Evolutionary conservation across 2,113 vertebrate species (phyloP), one percentile per base, ranked within the genome.

Genomic region (Embiotoca jacksoni): DNA sequence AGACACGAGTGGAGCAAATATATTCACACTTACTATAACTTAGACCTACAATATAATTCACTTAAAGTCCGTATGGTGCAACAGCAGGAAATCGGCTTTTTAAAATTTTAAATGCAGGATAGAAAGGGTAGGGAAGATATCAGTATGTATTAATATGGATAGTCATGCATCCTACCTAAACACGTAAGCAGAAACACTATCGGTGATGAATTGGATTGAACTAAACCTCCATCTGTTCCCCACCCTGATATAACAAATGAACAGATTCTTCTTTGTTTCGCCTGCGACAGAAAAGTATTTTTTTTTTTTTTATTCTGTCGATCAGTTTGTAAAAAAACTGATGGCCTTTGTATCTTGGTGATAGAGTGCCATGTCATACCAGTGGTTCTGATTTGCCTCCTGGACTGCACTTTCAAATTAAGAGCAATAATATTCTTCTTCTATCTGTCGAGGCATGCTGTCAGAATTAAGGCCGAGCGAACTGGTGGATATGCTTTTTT

Each of bases 301-400:
- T n/a, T n/a, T n/a, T n/a, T n/a, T n/a, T n/a, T n/a, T n/a, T n/a
- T n/a, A n/a, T n/a, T n/a, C 0, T 36, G 15, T 33, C 53, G 2
- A 37, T 63, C 31, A 30, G 3, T 52, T 52, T 52, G 7, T 7
- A 14, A 30, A 11, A 36, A 10, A 47, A 5, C 33, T 58, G 50
- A 57, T 62, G 32, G 2, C 63, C 6, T 56, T 30, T 55, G 14
- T 30, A 39, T 49, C 15, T 31, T 23, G 46, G 46, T 6, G 14
- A 63, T 39, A 31, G 62, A 61, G 13, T 53, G 31, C 5, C n/a
- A 41, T 57, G 52, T 60, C 56, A 52, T 35, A 61, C 57, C 35
- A 36, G 33, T 47, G 14, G 31, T 31, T 13, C 52, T 65, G 44
- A 74, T 75, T 63, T 44, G 52, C 14, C 46, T 58, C 36, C 60